Base-by-base conservation (phyloP, 2,888 invertebrate species). In the Caenorhabditis sinica region DNA sequence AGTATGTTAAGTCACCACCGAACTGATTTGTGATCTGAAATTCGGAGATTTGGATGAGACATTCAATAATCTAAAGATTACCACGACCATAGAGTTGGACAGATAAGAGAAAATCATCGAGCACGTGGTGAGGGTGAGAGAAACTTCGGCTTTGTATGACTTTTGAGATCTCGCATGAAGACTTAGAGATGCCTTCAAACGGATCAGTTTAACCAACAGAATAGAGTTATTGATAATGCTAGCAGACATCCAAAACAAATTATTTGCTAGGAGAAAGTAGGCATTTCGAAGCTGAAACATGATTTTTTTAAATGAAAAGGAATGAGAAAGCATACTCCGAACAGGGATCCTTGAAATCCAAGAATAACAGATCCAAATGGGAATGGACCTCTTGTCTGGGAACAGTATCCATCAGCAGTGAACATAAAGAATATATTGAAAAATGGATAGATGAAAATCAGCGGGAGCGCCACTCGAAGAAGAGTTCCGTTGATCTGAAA, bases 61-160 rank as follows among this genome's bases (percentile, higher is more conserved):
- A n/a, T 9, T 11, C 25, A 17, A 17, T 66, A 17, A 3, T 36
- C 40, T 8, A 8, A 33, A 33, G 8, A 20, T 73, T 61, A 73
- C 75, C 61, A 75, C 75, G 23, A 82, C 56, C 8, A 82, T 45
- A 20, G 56, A 53, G 28, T 58, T 76, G 0, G 77, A 66, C 1
- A 77, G 6, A 73, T 77, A 83, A 13, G 83, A 73, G n/a, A 73
- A 49, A 1, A 74, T 63, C 77, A 77, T 83, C 15, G 83, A 73
- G 11, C 77, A 53, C 5, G 69, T 75, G 0, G 82, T 82, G 8
- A 82, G 11, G 5, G 82, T 65, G 6, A 82, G 20, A 3, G 82
- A 82, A 1, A 82, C 17, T 53, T 82, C 72, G 0, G 72, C 68
- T 75, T 43, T 45, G 28, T 76, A 30, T 0, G 63, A 58, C 13